Conservation (phyloP, 2,797 vertebrate species). For the Zenarchopterus dispar region DNA sequence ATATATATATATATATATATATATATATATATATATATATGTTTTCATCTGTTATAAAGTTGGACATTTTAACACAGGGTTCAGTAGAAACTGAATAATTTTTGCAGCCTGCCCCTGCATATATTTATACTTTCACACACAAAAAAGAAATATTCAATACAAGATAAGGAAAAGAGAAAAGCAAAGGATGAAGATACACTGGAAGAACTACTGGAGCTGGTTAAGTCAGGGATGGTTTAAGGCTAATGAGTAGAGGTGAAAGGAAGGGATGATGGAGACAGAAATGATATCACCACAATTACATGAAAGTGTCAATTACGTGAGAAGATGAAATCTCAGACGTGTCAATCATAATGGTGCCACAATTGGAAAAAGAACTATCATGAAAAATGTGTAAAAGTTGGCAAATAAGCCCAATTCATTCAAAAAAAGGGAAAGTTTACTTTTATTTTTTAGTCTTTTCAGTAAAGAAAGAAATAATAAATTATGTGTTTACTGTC, state of each 20-base stretch:
- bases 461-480: slow-evolving; percentile 2
- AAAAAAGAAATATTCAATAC: too few species aligned
- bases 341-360: slow-evolving; percentile 52
- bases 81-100: too few species aligned
- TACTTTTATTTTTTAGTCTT: background rate
- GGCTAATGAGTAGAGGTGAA: slow-evolving; percentile 8
- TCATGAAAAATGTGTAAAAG: slow-evolving; percentile 32
- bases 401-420: slow-evolving; percentile 11
- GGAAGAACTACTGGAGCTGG: too few species aligned
- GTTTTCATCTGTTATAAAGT: too few species aligned
- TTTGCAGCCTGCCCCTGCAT: too few species aligned
- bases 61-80: too few species aligned
- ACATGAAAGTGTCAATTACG: slow-evolving; percentile 61
- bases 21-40: too few species aligned
- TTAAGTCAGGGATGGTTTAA: background rate
- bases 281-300: slow-evolving; percentile 50
- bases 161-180: background rate
- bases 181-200: background rate
- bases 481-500: background rate
- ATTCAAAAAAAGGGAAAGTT: background rate
- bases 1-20: too few species aligned
- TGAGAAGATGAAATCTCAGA: slow-evolving; percentile 59
- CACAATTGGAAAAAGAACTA: slow-evolving; percentile 6
- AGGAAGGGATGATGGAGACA: slow-evolving; percentile 14
- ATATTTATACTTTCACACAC: too few species aligned